Evolutionary conservation across 2,888 invertebrate species (phyloP).

Genomic region (Operophtera brumata): DNA sequence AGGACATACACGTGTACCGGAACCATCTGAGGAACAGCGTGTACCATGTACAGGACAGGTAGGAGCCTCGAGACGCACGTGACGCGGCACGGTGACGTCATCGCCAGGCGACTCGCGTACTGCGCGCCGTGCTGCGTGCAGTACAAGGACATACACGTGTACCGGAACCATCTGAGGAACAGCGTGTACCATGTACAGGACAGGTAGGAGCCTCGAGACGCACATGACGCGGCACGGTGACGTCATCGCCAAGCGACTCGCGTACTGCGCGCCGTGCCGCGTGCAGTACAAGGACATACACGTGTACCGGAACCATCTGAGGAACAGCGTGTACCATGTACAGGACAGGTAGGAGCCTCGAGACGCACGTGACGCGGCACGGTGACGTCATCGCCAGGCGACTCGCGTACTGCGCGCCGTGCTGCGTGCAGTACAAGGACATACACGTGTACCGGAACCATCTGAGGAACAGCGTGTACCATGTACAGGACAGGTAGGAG

Average conservation of each 20-base stretch:
- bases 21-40: slow-evolving; percentile 52
- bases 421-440: slow-evolving; percentile 55
- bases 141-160: slow-evolving; percentile 57
- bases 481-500: slow-evolving; percentile 27
- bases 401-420: slow-evolving; percentile 44
- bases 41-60: slow-evolving; percentile 31
- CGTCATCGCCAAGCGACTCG: slow-evolving; percentile 30
- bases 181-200: slow-evolving; percentile 40
- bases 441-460: slow-evolving; percentile 58
- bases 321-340: slow-evolving; percentile 44
- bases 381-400: slow-evolving; percentile 37
- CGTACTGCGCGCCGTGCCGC: slow-evolving; percentile 48
- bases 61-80: slow-evolving; percentile 50
- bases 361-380: slow-evolving; percentile 47
- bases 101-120: slow-evolving; percentile 37
- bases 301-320: slow-evolving; percentile 56
- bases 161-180: slow-evolving; percentile 53
- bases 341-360: slow-evolving; percentile 37
- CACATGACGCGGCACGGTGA: slow-evolving; percentile 47
- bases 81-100: slow-evolving; percentile 41
- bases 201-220: slow-evolving; percentile 41
- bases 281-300: slow-evolving; percentile 58
- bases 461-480: slow-evolving; percentile 49
- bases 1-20: slow-evolving; percentile 55
- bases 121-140: slow-evolving; percentile 50